These are phyloP conservation scores for Erithacus rubecula DNA, from an alignment of 2,797 vertebrate genomes.

Conservation along the genomic window DNA sequence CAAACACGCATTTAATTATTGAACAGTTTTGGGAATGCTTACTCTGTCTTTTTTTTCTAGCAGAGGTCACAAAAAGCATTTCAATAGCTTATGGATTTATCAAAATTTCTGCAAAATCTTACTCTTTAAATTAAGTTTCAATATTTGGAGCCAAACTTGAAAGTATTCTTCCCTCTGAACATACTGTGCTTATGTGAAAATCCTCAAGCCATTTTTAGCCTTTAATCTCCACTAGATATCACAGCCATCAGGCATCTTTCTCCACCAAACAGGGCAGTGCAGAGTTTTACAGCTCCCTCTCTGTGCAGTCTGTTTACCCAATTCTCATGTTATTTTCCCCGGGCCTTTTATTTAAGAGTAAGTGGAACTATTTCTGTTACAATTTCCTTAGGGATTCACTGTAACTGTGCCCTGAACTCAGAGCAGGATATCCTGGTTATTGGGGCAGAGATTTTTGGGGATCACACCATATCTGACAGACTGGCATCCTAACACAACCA, in stretches of 20 bases:
- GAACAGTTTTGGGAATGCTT: background rate
- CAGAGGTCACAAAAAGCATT: background rate
- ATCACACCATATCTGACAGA: background rate
- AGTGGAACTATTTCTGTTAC: background rate
- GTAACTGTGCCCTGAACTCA: background rate
- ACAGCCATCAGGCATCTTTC: slow-evolving; percentile 28
- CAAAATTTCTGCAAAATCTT: slow-evolving; percentile 27
- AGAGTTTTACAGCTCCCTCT: slow-evolving; percentile 34
- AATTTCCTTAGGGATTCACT: background rate
- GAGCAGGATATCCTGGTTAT: background rate
- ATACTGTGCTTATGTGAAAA: slow-evolving; percentile 46
- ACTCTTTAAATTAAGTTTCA: slow-evolving; percentile 41
- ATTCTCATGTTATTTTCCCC: background rate
- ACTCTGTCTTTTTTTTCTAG: background rate
- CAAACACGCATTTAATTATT: slow-evolving; percentile 13
- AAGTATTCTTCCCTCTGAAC: slow-evolving; percentile 48
- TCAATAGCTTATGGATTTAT: slow-evolving; percentile 13
- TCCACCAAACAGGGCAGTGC: slow-evolving; percentile 4
- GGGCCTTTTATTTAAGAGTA: background rate
- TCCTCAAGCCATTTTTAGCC: slow-evolving; percentile 67
- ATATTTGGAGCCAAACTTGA: slow-evolving; percentile 46
- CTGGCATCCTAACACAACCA: background rate
- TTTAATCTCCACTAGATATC: slow-evolving; percentile 64
- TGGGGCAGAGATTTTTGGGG: background rate
- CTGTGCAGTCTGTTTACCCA: background rate